Base-by-base conservation (phyloP, 2,113 vertebrate genomes). In the Neolamprologus sp. region DNA sequence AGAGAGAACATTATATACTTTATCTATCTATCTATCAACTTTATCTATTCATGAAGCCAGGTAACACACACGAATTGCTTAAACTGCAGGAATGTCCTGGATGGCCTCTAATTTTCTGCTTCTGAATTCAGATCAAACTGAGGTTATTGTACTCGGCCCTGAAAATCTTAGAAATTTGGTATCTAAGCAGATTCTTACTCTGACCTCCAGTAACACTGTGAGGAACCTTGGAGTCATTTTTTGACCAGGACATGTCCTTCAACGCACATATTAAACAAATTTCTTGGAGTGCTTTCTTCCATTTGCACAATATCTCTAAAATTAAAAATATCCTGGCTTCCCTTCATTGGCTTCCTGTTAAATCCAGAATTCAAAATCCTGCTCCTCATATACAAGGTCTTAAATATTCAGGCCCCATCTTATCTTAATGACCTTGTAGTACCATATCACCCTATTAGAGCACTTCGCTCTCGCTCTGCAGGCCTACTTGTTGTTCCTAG, bases 131-230 rank as follows among this genome's bases (percentile, higher is more conserved):
- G 53, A 13, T 2, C 2, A 23, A 13, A 55, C 11, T 7, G 53
- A 23, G n/a, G n/a, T 54, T 1, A 0, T 23, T 54, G 2, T 12
- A 12, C n/a, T 23, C 3, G 1, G 7, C 7, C 0, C 7, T 57
- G 12, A 1, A 58, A 28, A 58, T 0, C 26, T 2, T 58, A 58
- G 13, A 58, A 58, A 0, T 0, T 2, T 28, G 55, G 23, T 9
- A 0, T 58, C 23, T 58, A 5, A 57, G 0, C 23, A 58, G 55
- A 58, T 9, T 57, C 13, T 2, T 57, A 0, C 23, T 9, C 7
- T 28, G 3, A 13, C 23, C 23, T 57, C 1, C 54, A 57, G 54
- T 26, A 57, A 57, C 1, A 0, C 23, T 57, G 0, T 26, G 23
- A 57, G 23, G 1, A 28, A 57, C 55, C 55, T 9, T 5, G 55